Base-by-base conservation (phyloP, 2,888 invertebrate genomes). In the Ptilodon capucinus region DNA sequence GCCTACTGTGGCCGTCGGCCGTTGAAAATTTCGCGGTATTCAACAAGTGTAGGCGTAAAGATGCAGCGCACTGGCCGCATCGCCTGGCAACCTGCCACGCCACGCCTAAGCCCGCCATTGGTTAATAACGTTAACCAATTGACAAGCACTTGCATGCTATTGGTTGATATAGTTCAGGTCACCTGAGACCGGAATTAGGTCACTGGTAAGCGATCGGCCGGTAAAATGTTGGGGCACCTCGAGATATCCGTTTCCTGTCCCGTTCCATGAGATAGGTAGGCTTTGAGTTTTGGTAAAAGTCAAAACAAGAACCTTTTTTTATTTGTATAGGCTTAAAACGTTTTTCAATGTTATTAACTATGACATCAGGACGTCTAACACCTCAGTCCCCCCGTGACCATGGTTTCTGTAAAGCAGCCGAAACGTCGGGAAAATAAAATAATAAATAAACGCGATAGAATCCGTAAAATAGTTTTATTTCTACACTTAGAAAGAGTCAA, bases 81-180 rank as follows among this genome's bases (percentile, higher is more conserved):
- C 64, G 60, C 72, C 78, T 91, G 91, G 91, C 91, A 88, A 53
- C 41, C 54, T 86, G 91, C 91, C 91, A 90, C 56, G 90, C 91
- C 89, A 85, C 91, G 91, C 91, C 91, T 91, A 87, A 78, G 76
- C 82, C 73, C 74, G 78, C 83, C 79, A 91, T 91, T 91, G 91
- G 91, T 86, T 91, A 89, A 90, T 87, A 86, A 82, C 77, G 79
- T 81, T 83, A 85, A 84, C 91, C 91, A 91, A 91, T 91, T 91
- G 91, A 90, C 89, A 88, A 69, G 71, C 82, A 72, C 81, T 77
- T 70, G 70, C 72, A 59, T 83, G 77, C 76, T 70, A 91, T 91
- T 91, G 90, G 89, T 79, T 72, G 80, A 77, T 72, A 76, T 74
- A 65, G 70, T 72, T 68, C 76, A 81, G 83, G 83, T 82, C 80